Percentiles rank a stretch among this genome's conserved stretches.
Conservation (phyloP, 2,888 invertebrate species). For the Parapristionchus giblindavisi region DNA sequence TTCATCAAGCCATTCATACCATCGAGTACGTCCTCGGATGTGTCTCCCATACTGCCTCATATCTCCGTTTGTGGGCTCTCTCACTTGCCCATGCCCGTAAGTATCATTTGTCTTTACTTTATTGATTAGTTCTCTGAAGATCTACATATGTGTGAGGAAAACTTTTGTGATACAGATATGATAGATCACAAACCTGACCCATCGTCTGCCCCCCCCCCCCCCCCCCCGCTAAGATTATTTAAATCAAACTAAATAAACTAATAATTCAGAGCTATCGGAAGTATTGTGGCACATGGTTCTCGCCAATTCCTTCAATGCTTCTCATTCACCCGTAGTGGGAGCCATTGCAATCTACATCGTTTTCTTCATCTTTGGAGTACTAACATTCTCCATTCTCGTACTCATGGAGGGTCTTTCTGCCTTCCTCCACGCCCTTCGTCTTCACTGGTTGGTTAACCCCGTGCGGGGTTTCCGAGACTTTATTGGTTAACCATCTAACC, state of each 20-base stretch:
- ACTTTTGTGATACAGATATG: too few relatives aligned
- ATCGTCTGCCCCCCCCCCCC: too few relatives aligned
- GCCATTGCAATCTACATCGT: constrained; percentile 76
- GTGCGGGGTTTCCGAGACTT: background rate
- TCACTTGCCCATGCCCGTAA: constrained; percentile 67
- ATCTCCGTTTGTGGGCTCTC: constrained; percentile 68
- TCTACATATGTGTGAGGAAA: too few relatives aligned
- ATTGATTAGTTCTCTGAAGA: too few relatives aligned
- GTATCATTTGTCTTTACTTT: too few relatives aligned
- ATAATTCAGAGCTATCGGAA: constrained; percentile 68
- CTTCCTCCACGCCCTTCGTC: constrained; percentile 79
- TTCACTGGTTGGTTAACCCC: constrained; percentile 57
- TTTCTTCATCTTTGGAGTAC: constrained; percentile 88
- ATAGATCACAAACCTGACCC: too few relatives aligned
- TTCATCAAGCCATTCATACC: constrained; percentile 78
- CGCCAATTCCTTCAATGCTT: constrained; percentile 52
- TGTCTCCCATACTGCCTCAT: constrained; percentile 91
- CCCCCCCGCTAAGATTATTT: too few relatives aligned
- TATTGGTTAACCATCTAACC: background rate
- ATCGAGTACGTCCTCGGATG: constrained; percentile 94
- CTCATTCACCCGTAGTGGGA: constrained; percentile 41
- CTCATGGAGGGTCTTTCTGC: constrained; percentile 99
- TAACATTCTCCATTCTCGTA: constrained; percentile 93
- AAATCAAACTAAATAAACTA: too few relatives aligned
- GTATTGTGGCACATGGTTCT: constrained; percentile 68